These are phyloP conservation scores for Parapsyche elsis DNA, from an alignment of 1,140 invertebrate species.

Conservation along the genomic window DNA sequence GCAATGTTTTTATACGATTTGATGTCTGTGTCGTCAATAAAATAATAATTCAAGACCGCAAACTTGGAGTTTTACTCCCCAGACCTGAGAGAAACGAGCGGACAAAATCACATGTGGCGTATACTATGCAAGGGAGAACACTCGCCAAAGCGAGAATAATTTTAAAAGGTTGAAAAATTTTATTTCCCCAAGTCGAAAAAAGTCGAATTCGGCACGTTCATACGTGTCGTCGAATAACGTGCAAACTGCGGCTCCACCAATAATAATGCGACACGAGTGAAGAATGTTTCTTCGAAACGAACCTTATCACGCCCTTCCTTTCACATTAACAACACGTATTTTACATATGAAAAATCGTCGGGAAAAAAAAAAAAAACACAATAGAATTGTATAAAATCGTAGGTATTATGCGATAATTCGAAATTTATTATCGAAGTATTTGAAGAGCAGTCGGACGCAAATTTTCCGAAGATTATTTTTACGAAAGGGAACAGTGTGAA, in stretches of 20 bases:
- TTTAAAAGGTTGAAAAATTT: constrained; percentile 4
- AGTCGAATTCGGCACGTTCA: constrained; percentile 26
- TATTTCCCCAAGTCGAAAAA: neutral
- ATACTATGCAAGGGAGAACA: neutral
- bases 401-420: neutral
- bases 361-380: neutral
- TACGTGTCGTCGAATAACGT: constrained; percentile 32
- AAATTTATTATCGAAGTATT: neutral
- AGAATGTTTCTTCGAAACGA: constrained; percentile 16
- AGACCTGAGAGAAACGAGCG: neutral
- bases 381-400: neutral
- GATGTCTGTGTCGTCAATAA: no score
- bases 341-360: neutral
- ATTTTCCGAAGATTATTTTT: neutral
- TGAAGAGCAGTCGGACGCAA: neutral
- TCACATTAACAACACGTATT: neutral
- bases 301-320: constrained; percentile 5
- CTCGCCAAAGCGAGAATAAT: neutral
- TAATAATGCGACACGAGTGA: neutral
- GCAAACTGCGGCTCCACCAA: neutral
- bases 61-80: no score
- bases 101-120: neutral
- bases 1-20: no score
- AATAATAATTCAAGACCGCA: no score
- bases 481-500: neutral